These are phyloP conservation scores for Nasonia vitripennis DNA, from an alignment of 1,140 invertebrate species.

Conservation along the genomic window DNA sequence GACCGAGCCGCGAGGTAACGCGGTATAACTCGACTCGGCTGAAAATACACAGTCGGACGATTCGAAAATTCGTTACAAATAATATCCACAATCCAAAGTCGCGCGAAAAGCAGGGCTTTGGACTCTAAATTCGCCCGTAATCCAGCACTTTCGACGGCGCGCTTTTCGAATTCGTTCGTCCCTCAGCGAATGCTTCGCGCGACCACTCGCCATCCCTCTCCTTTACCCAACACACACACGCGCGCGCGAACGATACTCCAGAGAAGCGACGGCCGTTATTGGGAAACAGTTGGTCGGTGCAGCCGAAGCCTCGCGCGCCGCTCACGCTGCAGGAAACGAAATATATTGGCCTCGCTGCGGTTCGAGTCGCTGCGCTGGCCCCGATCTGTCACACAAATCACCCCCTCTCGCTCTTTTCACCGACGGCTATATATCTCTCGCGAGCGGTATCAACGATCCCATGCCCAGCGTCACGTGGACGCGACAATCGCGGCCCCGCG, in stretches of 20 bases:
- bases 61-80: too few species aligned
- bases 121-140: neutral
- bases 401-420: slow-evolving; percentile 5
- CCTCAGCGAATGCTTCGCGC: neutral
- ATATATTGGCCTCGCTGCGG: too few species aligned
- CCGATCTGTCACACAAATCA: slow-evolving; percentile 56
- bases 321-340: slow-evolving; percentile 33
- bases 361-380: slow-evolving; percentile 51
- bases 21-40: too few species aligned
- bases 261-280: slow-evolving; percentile 21
- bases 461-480: neutral
- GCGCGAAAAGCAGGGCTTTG: too few species aligned
- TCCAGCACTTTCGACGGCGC: neutral
- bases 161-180: neutral
- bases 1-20: too few species aligned
- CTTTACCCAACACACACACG: neutral
- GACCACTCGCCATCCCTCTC: neutral
- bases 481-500: neutral
- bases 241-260: neutral
- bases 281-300: slow-evolving; percentile 36
- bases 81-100: neutral
- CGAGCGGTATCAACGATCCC: slow-evolving; percentile 28
- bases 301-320: neutral
- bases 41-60: too few species aligned
- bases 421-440: slow-evolving; percentile 34